These are phyloP conservation scores for Euleptes europaea DNA, from an alignment of 2,113 vertebrate species.

Conservation along the genomic window DNA sequence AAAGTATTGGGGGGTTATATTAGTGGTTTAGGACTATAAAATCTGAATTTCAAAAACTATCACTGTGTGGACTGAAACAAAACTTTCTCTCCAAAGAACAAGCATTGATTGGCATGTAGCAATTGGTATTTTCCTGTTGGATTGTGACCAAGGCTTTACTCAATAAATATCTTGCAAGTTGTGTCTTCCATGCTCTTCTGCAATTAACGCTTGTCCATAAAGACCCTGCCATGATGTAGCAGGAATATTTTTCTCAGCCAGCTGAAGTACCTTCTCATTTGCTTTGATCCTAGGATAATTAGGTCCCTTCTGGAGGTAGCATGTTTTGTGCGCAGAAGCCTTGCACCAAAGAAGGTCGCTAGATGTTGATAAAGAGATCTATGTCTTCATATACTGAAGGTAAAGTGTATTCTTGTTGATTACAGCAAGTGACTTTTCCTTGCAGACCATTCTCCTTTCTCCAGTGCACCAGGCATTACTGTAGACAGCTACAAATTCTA, in stretches of 20 bases:
- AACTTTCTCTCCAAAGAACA: not conserved
- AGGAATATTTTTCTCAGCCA: constrained; percentile 43
- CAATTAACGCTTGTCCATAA: not conserved
- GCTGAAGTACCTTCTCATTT: constrained; percentile 45
- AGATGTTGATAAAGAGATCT: constrained; percentile 7
- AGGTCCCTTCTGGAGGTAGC: constrained; percentile 56
- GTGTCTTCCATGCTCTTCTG: not conserved
- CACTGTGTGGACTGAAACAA: not conserved
- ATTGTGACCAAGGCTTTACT: not conserved
- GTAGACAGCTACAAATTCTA: constrained; percentile 46
- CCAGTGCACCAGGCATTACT: constrained; percentile 9
- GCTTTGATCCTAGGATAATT: constrained; percentile 37
- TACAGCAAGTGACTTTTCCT: constrained; percentile 35
- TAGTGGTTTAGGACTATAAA: not conserved
- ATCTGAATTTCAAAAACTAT: not conserved
- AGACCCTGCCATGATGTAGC: not conserved
- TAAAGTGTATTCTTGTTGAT: constrained; percentile 22
- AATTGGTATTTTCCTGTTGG: too few relatives aligned
- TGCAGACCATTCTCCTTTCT: constrained; percentile 36
- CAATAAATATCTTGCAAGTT: not conserved
- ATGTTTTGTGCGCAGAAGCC: constrained; percentile 32
- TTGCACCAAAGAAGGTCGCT: constrained; percentile 40
- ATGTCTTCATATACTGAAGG: constrained; percentile 32
- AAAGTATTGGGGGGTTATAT: not conserved
- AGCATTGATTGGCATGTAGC: not conserved